Conservation (phyloP, 2,888 invertebrate genomes). For the Taphrorychus bicolor region DNA sequence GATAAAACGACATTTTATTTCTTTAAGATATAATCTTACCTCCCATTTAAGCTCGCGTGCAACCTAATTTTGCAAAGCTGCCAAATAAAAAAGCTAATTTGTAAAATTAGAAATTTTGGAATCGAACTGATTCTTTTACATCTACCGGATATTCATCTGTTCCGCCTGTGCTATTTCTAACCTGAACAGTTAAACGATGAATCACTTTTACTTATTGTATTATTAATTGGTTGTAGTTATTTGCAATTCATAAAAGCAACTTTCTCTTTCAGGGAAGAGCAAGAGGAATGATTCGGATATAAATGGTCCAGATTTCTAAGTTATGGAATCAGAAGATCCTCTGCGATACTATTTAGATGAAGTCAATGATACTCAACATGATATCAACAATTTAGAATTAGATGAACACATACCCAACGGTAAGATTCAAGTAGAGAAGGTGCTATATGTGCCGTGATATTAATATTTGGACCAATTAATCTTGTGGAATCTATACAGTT, state of each 20-base stretch:
- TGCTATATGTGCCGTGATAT: too few relatives aligned
- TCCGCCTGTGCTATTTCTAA: not conserved
- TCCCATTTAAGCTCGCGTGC: not conserved
- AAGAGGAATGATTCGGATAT: conserved; percentile 40
- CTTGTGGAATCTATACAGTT: not conserved
- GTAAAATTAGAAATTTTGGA: not conserved
- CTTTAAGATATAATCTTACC: not conserved
- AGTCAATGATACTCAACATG: conserved; percentile 54
- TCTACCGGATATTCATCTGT: not conserved
- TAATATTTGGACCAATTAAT: too few relatives aligned
- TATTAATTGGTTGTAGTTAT: not conserved
- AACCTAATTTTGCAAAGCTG: not conserved
- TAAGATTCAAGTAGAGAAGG: conserved; percentile 38
- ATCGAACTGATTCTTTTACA: not conserved
- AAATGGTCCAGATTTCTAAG: conserved; percentile 33
- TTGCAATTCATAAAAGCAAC: conserved; percentile 14
- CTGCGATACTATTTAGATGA: conserved; percentile 55
- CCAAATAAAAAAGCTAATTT: not conserved
- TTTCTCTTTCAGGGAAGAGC: conserved; percentile 23
- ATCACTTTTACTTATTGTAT: conserved; percentile 8
- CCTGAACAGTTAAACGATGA: not conserved
- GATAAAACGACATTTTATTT: not conserved
- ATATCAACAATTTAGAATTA: conserved; percentile 49
- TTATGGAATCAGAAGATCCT: conserved; percentile 53
- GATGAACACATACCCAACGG: conserved; percentile 54